Evolutionary conservation across 23 tunicate species (phyloP), one percentile per base, ranked within the genome.

Genomic region (Trididemnum clinides): DNA sequence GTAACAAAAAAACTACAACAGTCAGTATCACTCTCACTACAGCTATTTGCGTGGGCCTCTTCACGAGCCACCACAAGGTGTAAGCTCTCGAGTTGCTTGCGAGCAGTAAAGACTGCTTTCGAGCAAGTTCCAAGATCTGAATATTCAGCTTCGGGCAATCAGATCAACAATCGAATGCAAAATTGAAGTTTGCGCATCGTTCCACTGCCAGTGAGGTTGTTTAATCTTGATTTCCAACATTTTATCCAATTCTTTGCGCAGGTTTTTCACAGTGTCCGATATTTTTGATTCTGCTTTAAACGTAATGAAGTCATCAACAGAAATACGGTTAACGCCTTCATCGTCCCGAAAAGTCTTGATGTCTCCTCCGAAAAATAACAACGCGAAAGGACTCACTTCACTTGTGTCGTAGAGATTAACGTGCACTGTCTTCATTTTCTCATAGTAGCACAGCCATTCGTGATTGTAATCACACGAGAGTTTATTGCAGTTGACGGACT

Each of bases 351-450:
- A 87, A 29, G 85, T 36, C 18, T 57, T 22, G 22, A 92, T 87
- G 28, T 87, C 85, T 1, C 97, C 97, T 26, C 97, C 97, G 39
- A 92, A 92, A 77, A 92, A 92, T 33, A 92, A 65, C 50, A 92
- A 64, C 1, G 97, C 85, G 39, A 44, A 92, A 1, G 91, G 88
- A 2, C 88, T 75, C 21, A 87, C 69, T 70, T 92, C 97, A 30
- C 92, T 88, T 4, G 97, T 71, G 81, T 92, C 97, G 72, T 84
- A 83, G 10, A 92, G 34, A 33, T 87, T 33, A 37, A 87, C 65
- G 63, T 87, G 81, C 3, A 77, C 44, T 1, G 91, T 87, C 77
- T 87, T 83, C 84, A 92, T 83, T 71, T 92, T 92, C 65, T 88
- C 87, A 54, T 92, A 92, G 71, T 87, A 92, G 57, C 97, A 92